Base-by-base conservation (phyloP, 2,888 invertebrate genomes). In the Aspidiotus destructor region DNA sequence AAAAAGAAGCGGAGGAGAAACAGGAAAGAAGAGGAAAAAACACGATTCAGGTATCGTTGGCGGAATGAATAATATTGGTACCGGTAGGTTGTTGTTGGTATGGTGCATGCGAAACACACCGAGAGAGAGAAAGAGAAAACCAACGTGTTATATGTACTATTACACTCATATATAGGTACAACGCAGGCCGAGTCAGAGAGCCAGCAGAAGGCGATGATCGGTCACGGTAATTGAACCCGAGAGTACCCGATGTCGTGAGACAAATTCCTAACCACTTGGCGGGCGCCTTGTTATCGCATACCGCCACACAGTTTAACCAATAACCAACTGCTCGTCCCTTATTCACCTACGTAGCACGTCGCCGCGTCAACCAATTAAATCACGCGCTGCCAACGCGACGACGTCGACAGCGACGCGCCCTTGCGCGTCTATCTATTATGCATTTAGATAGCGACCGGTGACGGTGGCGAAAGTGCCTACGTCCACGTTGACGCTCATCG, bases 221-320 rank as follows among this genome's bases (percentile, higher is more conserved):
- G 57, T 57, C 57, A 57, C 57, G 57, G 57, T 57, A 57, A 57
- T 57, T 57, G 57, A 57, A 57, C 57, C 57, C 57, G 57, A 52
- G 28, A 28, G 52, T 57, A 57, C 17, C 57, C 57, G 57, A 57
- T 57, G 57, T 57, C 28, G 28, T 57, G 16, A 57, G 57, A 57
- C 57, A 57, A 57, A 57, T 57, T 57, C 57, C 57, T 57, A 57
- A 57, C 57, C 57, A 57, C 57, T 57, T 57, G 57, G 57, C 57
- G 57, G 16, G 57, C 57, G 57, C 57, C 57, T 57, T 57, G 57
- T 57, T 57, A 57, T 57, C 57, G 16, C 57, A 57, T 57, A 57
- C 57, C 57, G 57, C 57, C 17, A 52, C 13, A 13, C n/a, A 57
- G 57, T 17, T 57, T 57, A 16, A 57, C 57, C 57, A 57, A 16